These are phyloP conservation scores for rabbit (Oryctolagus cuniculus) DNA, from an alignment of 2,113 vertebrate species.

Conservation along the genomic window DNA sequence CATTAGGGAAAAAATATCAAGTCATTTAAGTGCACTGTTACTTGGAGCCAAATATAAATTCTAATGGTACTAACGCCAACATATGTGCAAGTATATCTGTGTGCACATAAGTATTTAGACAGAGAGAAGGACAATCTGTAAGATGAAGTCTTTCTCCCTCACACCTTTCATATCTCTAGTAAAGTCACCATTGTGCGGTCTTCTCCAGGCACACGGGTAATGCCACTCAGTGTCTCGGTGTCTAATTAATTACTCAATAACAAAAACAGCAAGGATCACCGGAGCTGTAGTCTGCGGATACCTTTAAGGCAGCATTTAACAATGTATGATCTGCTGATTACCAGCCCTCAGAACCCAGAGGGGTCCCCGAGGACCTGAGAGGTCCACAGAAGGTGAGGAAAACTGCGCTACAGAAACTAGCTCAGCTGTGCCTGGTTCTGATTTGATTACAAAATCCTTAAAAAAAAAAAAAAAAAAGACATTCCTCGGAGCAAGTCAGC, in stretches of 20 bases:
- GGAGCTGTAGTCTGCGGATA: background rate
- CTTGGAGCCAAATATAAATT: background rate
- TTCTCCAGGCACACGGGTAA: background rate
- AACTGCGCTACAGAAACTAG: background rate
- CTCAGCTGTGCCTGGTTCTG: background rate
- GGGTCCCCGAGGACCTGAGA: background rate
- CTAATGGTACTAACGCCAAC: background rate
- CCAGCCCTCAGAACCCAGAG: background rate
- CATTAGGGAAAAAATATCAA: background rate
- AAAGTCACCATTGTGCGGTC: background rate
- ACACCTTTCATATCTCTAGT: background rate
- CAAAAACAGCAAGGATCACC: background rate
- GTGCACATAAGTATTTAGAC: background rate
- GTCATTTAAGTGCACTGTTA: background rate
- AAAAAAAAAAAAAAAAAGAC: too few relatives aligned
- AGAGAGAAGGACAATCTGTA: background rate
- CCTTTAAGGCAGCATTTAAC: background rate
- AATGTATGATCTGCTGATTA: background rate
- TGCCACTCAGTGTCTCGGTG: background rate
- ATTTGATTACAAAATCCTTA: background rate
- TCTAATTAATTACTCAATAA: background rate
- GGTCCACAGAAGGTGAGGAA: background rate
- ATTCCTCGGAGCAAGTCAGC: background rate
- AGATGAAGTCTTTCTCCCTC: background rate
- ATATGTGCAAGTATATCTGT: background rate